Evolutionary conservation across 2,113 vertebrate genomes (phyloP).

Genomic region (Micromys minutus): DNA sequence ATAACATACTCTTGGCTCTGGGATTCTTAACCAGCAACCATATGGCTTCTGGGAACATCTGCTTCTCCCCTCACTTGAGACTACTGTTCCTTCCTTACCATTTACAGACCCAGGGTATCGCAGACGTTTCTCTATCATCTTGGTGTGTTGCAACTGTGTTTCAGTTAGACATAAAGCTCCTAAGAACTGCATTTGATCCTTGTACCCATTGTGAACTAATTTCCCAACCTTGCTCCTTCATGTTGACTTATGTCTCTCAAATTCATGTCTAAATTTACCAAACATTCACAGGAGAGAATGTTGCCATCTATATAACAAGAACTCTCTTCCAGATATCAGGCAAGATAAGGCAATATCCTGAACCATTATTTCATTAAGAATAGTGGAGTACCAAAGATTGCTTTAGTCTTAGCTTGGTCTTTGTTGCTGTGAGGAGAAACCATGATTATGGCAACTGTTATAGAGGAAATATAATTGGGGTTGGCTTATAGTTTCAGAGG

Average conservation of each 20-base stretch:
- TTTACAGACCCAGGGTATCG: neutral
- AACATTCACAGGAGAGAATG: neutral
- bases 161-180: neutral
- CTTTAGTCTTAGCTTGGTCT: neutral
- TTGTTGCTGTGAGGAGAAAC: neutral
- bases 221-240: neutral
- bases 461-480: neutral
- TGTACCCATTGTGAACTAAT: neutral
- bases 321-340: neutral
- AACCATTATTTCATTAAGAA: neutral
- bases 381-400: neutral
- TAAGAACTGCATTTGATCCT: neutral
- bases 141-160: neutral
- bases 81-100: neutral
- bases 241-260: neutral
- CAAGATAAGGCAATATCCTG: neutral
- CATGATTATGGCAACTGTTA: neutral
- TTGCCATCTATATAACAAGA: neutral
- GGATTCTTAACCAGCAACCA: neutral
- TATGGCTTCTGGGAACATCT: neutral
- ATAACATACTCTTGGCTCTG: neutral
- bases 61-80: neutral
- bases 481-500: neutral
- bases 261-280: neutral
- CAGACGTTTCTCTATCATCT: neutral